Evolutionary conservation across 2,888 invertebrate genomes (phyloP).

Genomic region (Trachelus iudaicus): DNA sequence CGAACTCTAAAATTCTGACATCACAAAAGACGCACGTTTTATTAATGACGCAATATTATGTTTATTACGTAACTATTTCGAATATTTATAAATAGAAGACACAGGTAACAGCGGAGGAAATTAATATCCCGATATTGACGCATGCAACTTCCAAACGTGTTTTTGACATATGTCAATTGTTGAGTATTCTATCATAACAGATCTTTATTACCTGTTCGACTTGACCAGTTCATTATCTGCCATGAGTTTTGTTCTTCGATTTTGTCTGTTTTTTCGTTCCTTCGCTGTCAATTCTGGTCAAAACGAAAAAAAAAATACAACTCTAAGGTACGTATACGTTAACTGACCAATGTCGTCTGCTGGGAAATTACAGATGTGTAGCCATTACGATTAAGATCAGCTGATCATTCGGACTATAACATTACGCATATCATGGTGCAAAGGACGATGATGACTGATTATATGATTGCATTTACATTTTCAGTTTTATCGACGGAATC

Average conservation of each 20-base stretch:
- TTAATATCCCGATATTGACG: constrained; percentile 2
- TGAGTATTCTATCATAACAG: neutral
- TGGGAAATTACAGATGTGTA: no score
- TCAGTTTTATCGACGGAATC: no score
- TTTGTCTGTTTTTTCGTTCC: no score
- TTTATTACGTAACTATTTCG: neutral
- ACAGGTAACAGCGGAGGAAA: neutral
- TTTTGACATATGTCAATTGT: constrained; percentile 11
- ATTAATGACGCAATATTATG: neutral
- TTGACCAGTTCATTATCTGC: constrained; percentile 50
- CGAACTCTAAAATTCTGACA: neutral
- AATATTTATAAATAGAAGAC: constrained; percentile 20
- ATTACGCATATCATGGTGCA: no score
- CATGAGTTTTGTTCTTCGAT: constrained; percentile 33
- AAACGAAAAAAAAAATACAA: no score
- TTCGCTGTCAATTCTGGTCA: no score
- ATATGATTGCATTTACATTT: no score
- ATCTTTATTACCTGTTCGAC: constrained; percentile 42
- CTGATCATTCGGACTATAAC: no score
- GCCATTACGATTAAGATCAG: no score
- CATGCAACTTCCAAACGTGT: neutral
- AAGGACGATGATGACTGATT: no score
- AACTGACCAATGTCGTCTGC: no score
- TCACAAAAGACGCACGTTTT: neutral
- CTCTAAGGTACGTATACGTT: no score